Evolutionary conservation across 2,888 invertebrate genomes (phyloP).

Genomic region (Hyposoter didymator): DNA sequence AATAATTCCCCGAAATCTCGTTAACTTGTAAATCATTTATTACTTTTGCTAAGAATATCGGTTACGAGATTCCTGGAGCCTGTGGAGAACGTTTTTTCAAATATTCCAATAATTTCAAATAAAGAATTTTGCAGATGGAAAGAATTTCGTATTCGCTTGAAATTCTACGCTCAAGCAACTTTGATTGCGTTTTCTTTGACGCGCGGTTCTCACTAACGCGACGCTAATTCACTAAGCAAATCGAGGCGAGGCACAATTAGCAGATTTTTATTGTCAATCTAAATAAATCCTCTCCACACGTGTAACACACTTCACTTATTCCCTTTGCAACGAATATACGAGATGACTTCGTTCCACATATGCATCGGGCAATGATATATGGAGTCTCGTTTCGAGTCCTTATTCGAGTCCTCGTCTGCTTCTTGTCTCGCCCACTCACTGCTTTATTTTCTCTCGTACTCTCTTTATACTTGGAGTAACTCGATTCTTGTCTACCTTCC

Average conservation of each 20-base stretch:
- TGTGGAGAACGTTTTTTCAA: neutral
- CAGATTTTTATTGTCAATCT: neutral
- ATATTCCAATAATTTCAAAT: neutral
- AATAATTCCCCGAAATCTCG: slow-evolving; percentile 23
- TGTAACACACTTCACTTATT: neutral
- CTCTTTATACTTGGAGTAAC: slow-evolving; percentile 34
- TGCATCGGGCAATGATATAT: slow-evolving; percentile 20
- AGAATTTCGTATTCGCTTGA: neutral
- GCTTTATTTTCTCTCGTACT: slow-evolving; percentile 45
- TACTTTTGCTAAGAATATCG: slow-evolving; percentile 8
- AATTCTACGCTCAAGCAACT: neutral
- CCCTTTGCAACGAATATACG: neutral
- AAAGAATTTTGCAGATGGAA: neutral
- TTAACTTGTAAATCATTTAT: slow-evolving; percentile 13
- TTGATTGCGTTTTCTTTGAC: neutral
- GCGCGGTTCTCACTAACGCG: neutral
- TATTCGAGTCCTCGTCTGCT: slow-evolving; percentile 52
- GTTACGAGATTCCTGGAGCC: slow-evolving; percentile 13
- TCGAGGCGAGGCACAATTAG: neutral
- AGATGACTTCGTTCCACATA: slow-evolving; percentile 8
- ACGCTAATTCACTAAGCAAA: neutral
- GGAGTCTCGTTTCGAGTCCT: slow-evolving; percentile 41
- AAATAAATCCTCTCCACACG: neutral
- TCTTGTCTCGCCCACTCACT: slow-evolving; percentile 62
- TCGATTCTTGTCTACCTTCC: slow-evolving; percentile 42